Evolutionary conservation across 35 echinoderm and acorn worm species (phyloP), one percentile per base, ranked within the genome.

Genomic region (Strongylocentrotus purpuratus): DNA sequence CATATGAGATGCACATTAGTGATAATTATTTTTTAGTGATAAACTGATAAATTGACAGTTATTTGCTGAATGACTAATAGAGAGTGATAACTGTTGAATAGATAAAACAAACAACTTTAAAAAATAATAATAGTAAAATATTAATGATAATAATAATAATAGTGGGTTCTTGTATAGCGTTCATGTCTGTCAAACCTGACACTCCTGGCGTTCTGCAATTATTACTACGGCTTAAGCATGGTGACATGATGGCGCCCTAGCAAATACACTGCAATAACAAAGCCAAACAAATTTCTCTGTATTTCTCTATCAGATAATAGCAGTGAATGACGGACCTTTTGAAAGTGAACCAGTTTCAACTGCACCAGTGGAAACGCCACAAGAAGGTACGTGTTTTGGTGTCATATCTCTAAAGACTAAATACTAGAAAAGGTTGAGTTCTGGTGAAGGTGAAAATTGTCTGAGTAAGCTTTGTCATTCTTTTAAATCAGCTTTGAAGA

Each of bases 301-400:
- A 35, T 89, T 46, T 31, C 45, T 32, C n/a, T 86, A 32, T 5
- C 45, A 94, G 94, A 85, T 94, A 15, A 60, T 94, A 5, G 94
- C 94, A 28, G 94, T 94, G 33, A 94, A 94, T 47, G 61, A 94
- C 47, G 87, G 87, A 28, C 33, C 4, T 28, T 89, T 1, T 33
- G 33, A 89, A 33, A 89, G 87, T 46, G 8, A 89, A 0, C 20
- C 87, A 41, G 32, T 9, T 15, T 89, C 32, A 2, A 89, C 87
- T 7, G 87, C 45, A 45, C 33, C 87, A 89, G 45, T 46, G 5
- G 33, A 7, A 33, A 89, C 87, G 14, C 33, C 1, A 2, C 20
- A 89, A 89, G 87, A 89, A 89, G 87, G 87, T 89, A 89, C 18
- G 45, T 46, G 15, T 89, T 45, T 89, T 17, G 33, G 5, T 45